phyloP scores from a whole-genome alignment of 2,797 vertebrate species.

The Falco novaeseelandiae region DNA sequence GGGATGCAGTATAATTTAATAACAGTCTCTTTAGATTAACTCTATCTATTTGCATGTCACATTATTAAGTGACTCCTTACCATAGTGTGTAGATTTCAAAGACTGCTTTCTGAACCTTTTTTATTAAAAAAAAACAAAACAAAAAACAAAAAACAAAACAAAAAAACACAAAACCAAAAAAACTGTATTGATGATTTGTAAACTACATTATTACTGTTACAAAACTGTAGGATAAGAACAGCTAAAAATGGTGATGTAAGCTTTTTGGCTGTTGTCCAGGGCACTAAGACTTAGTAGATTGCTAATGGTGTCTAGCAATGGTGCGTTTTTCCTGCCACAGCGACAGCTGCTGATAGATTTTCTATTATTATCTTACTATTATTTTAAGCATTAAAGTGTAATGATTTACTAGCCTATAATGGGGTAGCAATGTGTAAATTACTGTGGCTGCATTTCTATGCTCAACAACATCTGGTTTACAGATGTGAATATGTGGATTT shows the following conservation, averaged over 20 bases:
- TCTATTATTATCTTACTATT: conserved; percentile 54
- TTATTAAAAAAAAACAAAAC: neutral
- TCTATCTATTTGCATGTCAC: conserved; percentile 14
- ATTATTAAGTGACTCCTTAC: neutral
- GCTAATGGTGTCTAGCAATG: neutral
- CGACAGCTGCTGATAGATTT: conserved; percentile 66
- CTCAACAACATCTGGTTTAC: conserved; percentile 58
- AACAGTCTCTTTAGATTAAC: conserved; percentile 43
- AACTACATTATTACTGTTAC: neutral
- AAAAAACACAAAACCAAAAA: too few species aligned
- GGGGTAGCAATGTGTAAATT: conserved; percentile 6
- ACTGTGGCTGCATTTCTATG: neutral
- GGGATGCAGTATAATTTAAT: conserved; percentile 48
- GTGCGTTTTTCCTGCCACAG: conserved; percentile 27
- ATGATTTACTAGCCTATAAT: conserved; percentile 33
- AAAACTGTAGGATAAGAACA: neutral
- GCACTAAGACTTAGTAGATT: neutral
- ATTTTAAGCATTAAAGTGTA: conserved; percentile 33
- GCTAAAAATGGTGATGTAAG: neutral
- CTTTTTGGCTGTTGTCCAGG: conserved; percentile 31
- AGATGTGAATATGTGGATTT: conserved; percentile 35
- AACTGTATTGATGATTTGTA: neutral
- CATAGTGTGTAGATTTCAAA: neutral
- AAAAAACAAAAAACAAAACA: neutral
- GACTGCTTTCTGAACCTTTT: neutral